phyloP scores from a whole-genome alignment of 2,888 invertebrate genomes.

The Hirtodrosophila histrioides region DNA sequence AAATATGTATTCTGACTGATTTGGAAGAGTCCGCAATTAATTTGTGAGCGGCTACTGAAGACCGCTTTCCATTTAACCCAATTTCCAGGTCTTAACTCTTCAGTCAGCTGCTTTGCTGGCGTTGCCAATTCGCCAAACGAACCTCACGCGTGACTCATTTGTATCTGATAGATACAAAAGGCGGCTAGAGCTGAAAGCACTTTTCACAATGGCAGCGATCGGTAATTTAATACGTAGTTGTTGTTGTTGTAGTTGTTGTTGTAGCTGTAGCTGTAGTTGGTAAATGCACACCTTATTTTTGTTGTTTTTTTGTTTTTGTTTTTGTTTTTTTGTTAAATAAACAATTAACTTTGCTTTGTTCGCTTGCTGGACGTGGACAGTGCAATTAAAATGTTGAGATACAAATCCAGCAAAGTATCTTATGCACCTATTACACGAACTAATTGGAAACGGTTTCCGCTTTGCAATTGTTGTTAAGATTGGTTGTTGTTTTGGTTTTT shows the following conservation, averaged over 20 bases:
- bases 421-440: conserved; percentile 52
- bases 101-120: conserved; percentile 9
- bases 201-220: conserved; percentile 44
- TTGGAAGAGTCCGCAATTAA: conserved; percentile 38
- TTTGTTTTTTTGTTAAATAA: conserved; percentile 31
- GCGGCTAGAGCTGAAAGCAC: conserved; percentile 39
- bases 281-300: conserved; percentile 59
- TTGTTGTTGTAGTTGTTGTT: conserved; percentile 18
- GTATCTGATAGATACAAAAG: conserved; percentile 47
- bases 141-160: conserved; percentile 47
- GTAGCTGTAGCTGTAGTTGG: conserved; percentile 22
- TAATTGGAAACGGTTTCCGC: conserved; percentile 57
- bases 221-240: conserved; percentile 28
- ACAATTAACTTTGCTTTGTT: conserved; percentile 57
- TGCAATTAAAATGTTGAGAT: conserved; percentile 60
- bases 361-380: conserved; percentile 15
- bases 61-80: conserved; percentile 63
- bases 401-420: conserved; percentile 42
- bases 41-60: conserved; percentile 30
- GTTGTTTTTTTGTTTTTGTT: conserved; percentile 8
- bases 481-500: conserved; percentile 6
- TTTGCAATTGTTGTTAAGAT: conserved; percentile 27
- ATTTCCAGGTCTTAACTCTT: conserved; percentile 38
- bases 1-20: conserved; percentile 57
- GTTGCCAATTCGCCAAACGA: conserved; percentile 8